phyloP scores from a whole-genome alignment of 2,888 invertebrate species.

The Psococerastis gibbosa region DNA sequence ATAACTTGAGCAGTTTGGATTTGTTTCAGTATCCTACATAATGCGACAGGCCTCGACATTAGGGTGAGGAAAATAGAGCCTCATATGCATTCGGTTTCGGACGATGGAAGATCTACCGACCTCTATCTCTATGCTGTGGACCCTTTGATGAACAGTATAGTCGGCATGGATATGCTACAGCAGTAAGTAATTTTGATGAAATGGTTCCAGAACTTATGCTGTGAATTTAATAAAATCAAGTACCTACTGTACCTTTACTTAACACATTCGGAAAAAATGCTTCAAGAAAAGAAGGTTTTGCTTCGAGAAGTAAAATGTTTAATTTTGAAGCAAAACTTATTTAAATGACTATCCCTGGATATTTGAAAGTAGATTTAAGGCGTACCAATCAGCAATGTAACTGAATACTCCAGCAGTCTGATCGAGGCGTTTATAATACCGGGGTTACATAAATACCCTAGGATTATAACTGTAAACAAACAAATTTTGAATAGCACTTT shows the following conservation, averaged over 20 bases:
- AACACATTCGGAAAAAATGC: neutral
- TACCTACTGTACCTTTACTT: neutral
- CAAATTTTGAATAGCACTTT: no score
- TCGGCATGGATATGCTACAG: slow-evolving; percentile 60
- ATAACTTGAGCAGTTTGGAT: no score
- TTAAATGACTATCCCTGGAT: no score
- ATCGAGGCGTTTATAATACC: no score
- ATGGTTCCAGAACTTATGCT: neutral
- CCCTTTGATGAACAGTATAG: slow-evolving; percentile 56
- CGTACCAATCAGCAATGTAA: no score
- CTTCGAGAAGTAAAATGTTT: no score
- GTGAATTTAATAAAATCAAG: neutral
- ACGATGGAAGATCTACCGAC: slow-evolving; percentile 52
- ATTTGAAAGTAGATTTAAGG: no score
- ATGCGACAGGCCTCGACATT: slow-evolving; percentile 59
- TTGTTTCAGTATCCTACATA: slow-evolving; percentile 37
- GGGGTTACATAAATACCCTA: no score
- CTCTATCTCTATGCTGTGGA: slow-evolving; percentile 74
- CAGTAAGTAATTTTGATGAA: slow-evolving; percentile 40
- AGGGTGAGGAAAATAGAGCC: slow-evolving; percentile 60
- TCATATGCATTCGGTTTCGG: slow-evolving; percentile 41
- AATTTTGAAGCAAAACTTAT: no score
- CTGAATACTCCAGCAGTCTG: no score
- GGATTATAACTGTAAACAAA: no score
- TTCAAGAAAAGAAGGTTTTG: neutral